Evolutionary conservation across 2,888 invertebrate genomes (phyloP).

Genomic region (Rhamnusium bicolor): DNA sequence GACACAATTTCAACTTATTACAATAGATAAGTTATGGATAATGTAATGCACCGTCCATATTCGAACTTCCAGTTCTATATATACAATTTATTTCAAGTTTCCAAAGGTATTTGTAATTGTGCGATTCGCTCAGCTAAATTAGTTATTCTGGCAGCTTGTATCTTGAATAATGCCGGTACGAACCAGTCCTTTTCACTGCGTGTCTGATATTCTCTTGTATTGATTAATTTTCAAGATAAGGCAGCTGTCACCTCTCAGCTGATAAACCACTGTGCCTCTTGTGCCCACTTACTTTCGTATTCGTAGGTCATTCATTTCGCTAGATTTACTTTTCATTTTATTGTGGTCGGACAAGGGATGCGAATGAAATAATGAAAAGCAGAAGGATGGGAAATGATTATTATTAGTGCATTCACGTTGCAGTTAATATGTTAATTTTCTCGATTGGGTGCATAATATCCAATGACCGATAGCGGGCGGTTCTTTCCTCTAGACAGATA

Average conservation of each 20-base stretch:
- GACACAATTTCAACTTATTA: too few species aligned
- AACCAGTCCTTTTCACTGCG: constrained; percentile 8
- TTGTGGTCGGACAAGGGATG: neutral
- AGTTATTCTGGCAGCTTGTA: neutral
- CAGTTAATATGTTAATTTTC: constrained; percentile 61
- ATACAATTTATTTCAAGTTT: neutral
- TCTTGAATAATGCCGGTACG: neutral
- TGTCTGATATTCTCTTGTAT: constrained; percentile 4
- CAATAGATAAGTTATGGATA: neutral
- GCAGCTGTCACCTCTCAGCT: constrained; percentile 28
- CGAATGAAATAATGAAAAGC: neutral
- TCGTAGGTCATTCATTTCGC: constrained; percentile 19
- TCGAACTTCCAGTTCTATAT: neutral
- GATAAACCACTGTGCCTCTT: constrained; percentile 11
- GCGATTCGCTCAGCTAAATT: neutral
- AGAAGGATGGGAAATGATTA: neutral
- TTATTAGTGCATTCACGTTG: neutral
- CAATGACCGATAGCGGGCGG: constrained; percentile 66
- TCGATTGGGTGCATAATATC: constrained; percentile 65
- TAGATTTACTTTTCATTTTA: constrained; percentile 18
- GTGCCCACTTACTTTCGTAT: neutral
- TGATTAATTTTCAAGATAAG: constrained; percentile 27
- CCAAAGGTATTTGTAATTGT: neutral
- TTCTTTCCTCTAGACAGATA: constrained; percentile 63
- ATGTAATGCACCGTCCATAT: neutral